phyloP scores from a whole-genome alignment of 2,888 invertebrate species.

The Cryptophagus acutangulus region DNA sequence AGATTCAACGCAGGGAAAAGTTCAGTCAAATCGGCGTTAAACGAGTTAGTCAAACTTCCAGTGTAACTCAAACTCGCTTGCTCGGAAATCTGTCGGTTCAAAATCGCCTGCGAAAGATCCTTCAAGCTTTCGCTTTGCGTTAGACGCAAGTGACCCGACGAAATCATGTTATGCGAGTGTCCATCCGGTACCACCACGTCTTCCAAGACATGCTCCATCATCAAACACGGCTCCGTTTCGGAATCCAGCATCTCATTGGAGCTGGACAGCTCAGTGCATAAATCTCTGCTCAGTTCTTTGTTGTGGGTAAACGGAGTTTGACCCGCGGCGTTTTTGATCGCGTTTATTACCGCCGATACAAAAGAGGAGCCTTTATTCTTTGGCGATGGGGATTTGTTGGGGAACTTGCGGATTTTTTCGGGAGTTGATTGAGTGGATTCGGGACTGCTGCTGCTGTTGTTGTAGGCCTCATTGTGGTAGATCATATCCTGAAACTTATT shows the following conservation, averaged over 20 bases:
- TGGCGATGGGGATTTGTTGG: slow-evolving; percentile 52
- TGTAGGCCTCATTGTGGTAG: slow-evolving; percentile 74
- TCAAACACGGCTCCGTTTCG: slow-evolving; percentile 76
- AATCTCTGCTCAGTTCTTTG: slow-evolving; percentile 39
- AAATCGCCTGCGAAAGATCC: slow-evolving; percentile 72
- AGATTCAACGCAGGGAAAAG: slow-evolving; percentile 56
- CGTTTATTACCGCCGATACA: slow-evolving; percentile 68
- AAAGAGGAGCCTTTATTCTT: slow-evolving; percentile 57
- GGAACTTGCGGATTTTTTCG: slow-evolving; percentile 45
- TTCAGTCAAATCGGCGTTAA: slow-evolving; percentile 38
- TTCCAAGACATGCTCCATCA: slow-evolving; percentile 72
- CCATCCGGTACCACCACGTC: slow-evolving; percentile 59
- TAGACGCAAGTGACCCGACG: slow-evolving; percentile 52
- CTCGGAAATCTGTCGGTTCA: slow-evolving; percentile 56
- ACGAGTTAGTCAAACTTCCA: slow-evolving; percentile 46
- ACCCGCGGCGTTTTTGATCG: slow-evolving; percentile 57
- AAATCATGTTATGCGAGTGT: slow-evolving; percentile 63
- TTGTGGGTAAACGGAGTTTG: slow-evolving; percentile 30
- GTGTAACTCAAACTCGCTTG: slow-evolving; percentile 35
- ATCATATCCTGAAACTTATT: slow-evolving; percentile 58
- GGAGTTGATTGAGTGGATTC: slow-evolving; percentile 58
- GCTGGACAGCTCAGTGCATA: slow-evolving; percentile 47
- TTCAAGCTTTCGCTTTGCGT: slow-evolving; percentile 63
- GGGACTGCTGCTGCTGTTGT: slow-evolving; percentile 64
- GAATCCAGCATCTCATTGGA: slow-evolving; percentile 76